Base-by-base conservation (phyloP, 2,888 invertebrate species). In the Aricia artaxerxes region DNA sequence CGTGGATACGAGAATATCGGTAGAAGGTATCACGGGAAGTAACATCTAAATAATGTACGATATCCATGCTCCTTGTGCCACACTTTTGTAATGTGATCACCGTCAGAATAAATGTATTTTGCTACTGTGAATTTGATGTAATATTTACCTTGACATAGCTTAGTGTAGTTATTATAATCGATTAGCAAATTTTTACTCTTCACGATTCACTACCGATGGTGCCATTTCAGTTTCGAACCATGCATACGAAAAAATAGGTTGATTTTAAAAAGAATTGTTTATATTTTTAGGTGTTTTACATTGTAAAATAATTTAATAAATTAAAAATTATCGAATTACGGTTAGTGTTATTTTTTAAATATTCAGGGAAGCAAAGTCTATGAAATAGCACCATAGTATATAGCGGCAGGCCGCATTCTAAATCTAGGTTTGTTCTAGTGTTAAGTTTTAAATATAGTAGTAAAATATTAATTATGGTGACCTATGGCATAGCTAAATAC, bases 11-110 rank as follows among this genome's bases (percentile, higher is more conserved):
- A 91, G 95, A 89, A 95, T 95, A 92, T 95, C 95, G 85, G 95
- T 95, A 86, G 95, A 95, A 92, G 95, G 95, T 91, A 95, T 95
- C 89, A 95, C 95, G 83, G 95, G 95, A 83, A 95, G 95, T 92
- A 95, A 95, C 88, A 95, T 95, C 84, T 95, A 90, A 88, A 87
- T 38, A 35, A 35, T 77, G 80, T 82, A 81, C 81, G 78, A 78
- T 80, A 81, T 80, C 77, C 80, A 81, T 73, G 73, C 83, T 83
- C 82, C 82, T 83, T 84, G 86, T 85, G 85, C 84, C 83, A 85
- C 83, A 82, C 81, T 80, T 81, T 81, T 77, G 81, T 82, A 79
- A 82, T 81, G 80, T 78, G 78, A 80, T 75, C 78, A 78, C 73
- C 53, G 78, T 77, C 78, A 75, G 73, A 80, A 78, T 16, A 64